Evolutionary conservation across 2,113 vertebrate species (phyloP), one percentile per base, ranked within the genome.

Genomic region (Sula dactylatra): DNA sequence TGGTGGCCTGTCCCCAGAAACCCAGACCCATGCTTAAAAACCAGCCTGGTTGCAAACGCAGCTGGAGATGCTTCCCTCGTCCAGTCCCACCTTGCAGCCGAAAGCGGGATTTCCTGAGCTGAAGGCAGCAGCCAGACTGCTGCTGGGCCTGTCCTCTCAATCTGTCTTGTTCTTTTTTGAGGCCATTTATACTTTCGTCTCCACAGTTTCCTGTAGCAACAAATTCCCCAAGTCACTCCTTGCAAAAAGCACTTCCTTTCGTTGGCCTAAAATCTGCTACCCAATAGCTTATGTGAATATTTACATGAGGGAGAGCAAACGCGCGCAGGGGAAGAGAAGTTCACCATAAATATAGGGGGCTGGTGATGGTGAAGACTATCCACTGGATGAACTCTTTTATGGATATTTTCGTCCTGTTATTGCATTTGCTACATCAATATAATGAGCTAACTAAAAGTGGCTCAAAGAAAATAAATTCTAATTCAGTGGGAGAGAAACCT

Each of bases 161-260:
- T 29, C 36, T 31, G 29, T 22, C 82, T 45, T 76, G n/a, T 31
- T 55, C 44, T 66, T 86, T 90, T 72, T 22, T 50, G 49, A 82
- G 58, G 52, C 52, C 79, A 72, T 73, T 89, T 56, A 20, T 34
- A 20, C 31, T 77, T 86, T 58, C 0, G 50, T 81, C 72, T 84
- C 95, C 47, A 49, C n/a, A 38, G 31, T 36, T 94, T 84, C 84
- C 96, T 94, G 87, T 7, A 91, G 81, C 77, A 36, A 21, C 11
- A 36, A 86, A 93, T 88, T 62, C 86, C 76, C 82, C 74, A 76
- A 77, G 66, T 19, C 74, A 79, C 36, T 61, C 0, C 0, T 0
- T 90, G 91, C 86, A 83, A 92, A 80, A 87, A 92, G 16, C 55
- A 94, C 74, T 94, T 94, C 93, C 92, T 85, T 78, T 59, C n/a